phyloP scores from a whole-genome alignment of 2,797 vertebrate genomes.

The Takifugu rubripes region DNA sequence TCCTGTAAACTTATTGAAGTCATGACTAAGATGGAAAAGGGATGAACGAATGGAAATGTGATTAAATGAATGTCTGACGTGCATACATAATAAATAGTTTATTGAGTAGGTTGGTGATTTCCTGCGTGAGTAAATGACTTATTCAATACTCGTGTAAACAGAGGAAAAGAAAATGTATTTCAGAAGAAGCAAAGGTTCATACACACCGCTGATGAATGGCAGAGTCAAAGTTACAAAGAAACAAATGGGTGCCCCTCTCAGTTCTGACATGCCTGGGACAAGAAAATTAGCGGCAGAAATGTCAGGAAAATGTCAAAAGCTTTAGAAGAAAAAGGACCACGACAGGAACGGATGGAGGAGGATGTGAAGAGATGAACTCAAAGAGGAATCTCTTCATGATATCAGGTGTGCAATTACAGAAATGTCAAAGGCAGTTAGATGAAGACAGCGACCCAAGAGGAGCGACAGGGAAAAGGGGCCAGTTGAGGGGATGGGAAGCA shows the following conservation, averaged over 20 bases:
- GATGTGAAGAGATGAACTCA: neutral
- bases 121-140: neutral
- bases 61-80: neutral
- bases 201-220: conserved; percentile 10
- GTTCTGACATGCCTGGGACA: conserved; percentile 11
- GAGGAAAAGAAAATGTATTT: conserved; percentile 6
- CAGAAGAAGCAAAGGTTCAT: neutral
- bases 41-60: neutral
- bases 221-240: conserved; percentile 16
- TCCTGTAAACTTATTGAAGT: no score
- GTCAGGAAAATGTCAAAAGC: conserved; percentile 25
- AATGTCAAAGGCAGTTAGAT: conserved; percentile 28
- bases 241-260: conserved; percentile 7
- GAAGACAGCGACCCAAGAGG: neutral
- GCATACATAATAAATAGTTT: neutral
- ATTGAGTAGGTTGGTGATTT: neutral
- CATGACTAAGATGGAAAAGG: neutral
- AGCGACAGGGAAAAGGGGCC: conserved; percentile 10
- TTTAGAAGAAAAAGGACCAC: conserved; percentile 3
- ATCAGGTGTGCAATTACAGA: conserved; percentile 28
- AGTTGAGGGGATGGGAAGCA: conserved; percentile 12
- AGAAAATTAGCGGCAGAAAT: conserved; percentile 35
- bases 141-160: conserved; percentile 3
- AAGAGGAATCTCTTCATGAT: conserved; percentile 14
- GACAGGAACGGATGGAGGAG: neutral